phyloP scores from a whole-genome alignment of 2,113 vertebrate species.

The Ornithorhynchus anatinus region DNA sequence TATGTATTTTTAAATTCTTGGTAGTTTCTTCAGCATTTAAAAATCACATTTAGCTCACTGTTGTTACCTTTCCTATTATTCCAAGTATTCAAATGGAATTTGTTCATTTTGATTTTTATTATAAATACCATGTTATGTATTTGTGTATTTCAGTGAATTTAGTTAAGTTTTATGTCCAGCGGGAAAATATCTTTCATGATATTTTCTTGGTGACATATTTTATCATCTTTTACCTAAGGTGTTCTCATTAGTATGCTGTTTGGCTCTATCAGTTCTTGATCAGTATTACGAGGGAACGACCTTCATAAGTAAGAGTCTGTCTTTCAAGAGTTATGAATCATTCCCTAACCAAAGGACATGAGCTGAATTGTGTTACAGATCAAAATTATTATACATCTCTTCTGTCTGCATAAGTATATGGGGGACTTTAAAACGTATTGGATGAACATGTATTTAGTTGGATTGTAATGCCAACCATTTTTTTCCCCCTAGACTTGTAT shows the following conservation, averaged over 20 bases:
- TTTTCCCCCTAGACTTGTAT: background rate
- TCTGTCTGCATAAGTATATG: background rate
- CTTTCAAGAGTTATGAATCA: slow-evolving; percentile 21
- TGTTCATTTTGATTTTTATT: slow-evolving; percentile 38
- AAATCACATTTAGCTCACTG: slow-evolving; percentile 49
- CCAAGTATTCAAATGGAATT: slow-evolving; percentile 15
- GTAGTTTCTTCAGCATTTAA: slow-evolving; percentile 20
- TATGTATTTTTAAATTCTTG: slow-evolving; percentile 19
- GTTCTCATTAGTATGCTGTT: background rate
- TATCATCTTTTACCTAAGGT: background rate
- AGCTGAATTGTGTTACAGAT: background rate
- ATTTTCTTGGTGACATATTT: slow-evolving; percentile 14
- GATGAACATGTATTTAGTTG: background rate
- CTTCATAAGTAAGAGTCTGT: slow-evolving; percentile 5
- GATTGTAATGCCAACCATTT: background rate
- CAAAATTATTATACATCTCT: background rate
- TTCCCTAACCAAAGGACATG: background rate
- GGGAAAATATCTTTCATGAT: slow-evolving; percentile 18
- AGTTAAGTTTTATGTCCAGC: slow-evolving; percentile 37
- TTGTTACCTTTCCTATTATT: slow-evolving; percentile 43
- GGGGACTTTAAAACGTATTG: background rate
- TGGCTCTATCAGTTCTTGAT: slow-evolving; percentile 11
- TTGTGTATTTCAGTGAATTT: slow-evolving; percentile 40
- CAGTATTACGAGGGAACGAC: background rate
- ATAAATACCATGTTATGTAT: slow-evolving; percentile 32